Evolutionary conservation across 2,797 vertebrate species (phyloP), one percentile per base, ranked within the genome.

Genomic region (Pseudochaenichthys georgianus): DNA sequence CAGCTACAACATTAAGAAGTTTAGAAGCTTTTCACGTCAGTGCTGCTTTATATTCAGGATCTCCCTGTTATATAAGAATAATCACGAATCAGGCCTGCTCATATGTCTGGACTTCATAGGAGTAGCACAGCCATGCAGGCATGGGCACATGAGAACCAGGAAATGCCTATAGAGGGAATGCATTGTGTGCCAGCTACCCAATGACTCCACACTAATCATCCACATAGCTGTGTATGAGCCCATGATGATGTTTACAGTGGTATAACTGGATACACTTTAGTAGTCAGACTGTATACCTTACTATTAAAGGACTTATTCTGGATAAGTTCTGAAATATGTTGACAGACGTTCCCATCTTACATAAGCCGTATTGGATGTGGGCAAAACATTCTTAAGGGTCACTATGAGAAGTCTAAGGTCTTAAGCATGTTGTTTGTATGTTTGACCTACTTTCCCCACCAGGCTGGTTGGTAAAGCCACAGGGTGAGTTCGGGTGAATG

Each of bases 371-470:
- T 5, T 70, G 41, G 45, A 70, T 65, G 50, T 58, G 23, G 51
- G 61, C 34, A 46, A 69, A 77, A 67, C 54, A 58, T 74, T 81
- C 70, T 64, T 2, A 15, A 67, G 59, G 55, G 67, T 64, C 50
- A 46, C 66, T 60, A 43, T 76, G 57, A 78, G 71, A 84, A 73
- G 53, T 85, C 50, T 65, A 13, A 62, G 55, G 64, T 78, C 73
- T 78, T 70, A 54, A 82, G 81, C 75, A 77, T 87, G 87, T 82
- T 90, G 71, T 52, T 70, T 73, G 68, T 73, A 75, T 81, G 83
- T 83, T 86, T 93, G 90, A 89, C 92, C 93, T 84, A 93, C 87
- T 91, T 93, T 84, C 52, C 65, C 62, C 64, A 59, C 28, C 55
- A 73, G 81, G 50, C 78, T 80, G 47, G 59, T 57, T 80, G 68